These are phyloP conservation scores for Copidosoma floridanum DNA, from an alignment of 1,140 invertebrate species.

Conservation along the genomic window DNA sequence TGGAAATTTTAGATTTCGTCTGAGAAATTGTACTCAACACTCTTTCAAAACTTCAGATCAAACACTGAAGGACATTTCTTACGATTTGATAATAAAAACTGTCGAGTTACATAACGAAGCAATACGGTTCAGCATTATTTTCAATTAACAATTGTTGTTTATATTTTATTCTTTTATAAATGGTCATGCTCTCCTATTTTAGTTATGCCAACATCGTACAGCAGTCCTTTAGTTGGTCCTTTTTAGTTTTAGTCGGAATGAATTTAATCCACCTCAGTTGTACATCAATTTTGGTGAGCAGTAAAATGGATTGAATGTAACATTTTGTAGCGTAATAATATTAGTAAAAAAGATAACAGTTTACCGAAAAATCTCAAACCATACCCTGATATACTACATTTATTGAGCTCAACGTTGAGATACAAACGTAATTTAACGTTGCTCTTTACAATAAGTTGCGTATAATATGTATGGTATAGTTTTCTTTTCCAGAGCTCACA, in stretches of 20 bases:
- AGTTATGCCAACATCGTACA: background rate
- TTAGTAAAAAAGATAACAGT: too few relatives aligned
- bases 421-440: too few relatives aligned
- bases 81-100: background rate
- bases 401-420: too few relatives aligned
- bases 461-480: too few relatives aligned
- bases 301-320: background rate
- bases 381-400: too few relatives aligned
- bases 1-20: background rate
- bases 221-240: background rate
- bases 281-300: background rate
- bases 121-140: constrained; percentile 1
- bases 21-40: background rate
- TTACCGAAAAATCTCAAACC: too few relatives aligned
- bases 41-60: background rate
- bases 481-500: too few relatives aligned
- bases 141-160: too few relatives aligned
- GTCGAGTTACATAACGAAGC: background rate
- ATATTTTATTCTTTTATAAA: too few relatives aligned
- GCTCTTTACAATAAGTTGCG: too few relatives aligned
- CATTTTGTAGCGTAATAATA: background rate
- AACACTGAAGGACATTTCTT: background rate
- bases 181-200: too few relatives aligned
- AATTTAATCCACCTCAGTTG: background rate
- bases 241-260: background rate